These are phyloP conservation scores for Drosophila lacteicornis DNA, from an alignment of 1,140 invertebrate species.

Conservation along the genomic window DNA sequence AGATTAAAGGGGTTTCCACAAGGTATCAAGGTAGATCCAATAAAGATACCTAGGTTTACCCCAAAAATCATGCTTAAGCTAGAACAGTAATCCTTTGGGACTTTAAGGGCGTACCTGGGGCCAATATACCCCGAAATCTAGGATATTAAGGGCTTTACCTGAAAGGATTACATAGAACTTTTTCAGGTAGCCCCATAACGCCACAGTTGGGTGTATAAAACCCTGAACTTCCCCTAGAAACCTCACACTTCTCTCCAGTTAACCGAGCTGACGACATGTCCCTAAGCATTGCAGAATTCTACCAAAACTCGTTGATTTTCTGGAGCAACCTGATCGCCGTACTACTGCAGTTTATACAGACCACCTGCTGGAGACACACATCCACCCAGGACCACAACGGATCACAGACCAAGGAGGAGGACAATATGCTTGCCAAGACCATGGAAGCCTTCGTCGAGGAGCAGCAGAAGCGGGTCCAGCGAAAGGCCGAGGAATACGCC, in stretches of 20 bases:
- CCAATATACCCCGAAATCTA: too few species aligned
- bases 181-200: background rate
- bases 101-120: background rate
- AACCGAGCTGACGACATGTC: conserved; percentile 2
- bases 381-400: too few species aligned
- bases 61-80: background rate
- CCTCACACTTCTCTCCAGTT: conserved; percentile 3
- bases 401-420: too few species aligned
- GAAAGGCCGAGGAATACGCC: conserved; percentile 28
- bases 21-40: background rate
- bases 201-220: background rate
- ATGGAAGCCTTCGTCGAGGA: conserved; percentile 15
- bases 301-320: conserved; percentile 10
- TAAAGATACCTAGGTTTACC: background rate
- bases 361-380: background rate
- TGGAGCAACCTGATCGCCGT: conserved; percentile 27
- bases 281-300: conserved; percentile 1
- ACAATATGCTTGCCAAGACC: background rate
- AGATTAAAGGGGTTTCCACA: background rate
- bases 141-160: background rate
- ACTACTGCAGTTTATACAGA: conserved; percentile 24
- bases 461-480: background rate
- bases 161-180: background rate
- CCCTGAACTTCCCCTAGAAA: accelerated
- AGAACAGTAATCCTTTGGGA: background rate